Evolutionary conservation across 2,888 invertebrate genomes (phyloP), one percentile per base, ranked within the genome.

Genomic region (Ditula angustiorana): DNA sequence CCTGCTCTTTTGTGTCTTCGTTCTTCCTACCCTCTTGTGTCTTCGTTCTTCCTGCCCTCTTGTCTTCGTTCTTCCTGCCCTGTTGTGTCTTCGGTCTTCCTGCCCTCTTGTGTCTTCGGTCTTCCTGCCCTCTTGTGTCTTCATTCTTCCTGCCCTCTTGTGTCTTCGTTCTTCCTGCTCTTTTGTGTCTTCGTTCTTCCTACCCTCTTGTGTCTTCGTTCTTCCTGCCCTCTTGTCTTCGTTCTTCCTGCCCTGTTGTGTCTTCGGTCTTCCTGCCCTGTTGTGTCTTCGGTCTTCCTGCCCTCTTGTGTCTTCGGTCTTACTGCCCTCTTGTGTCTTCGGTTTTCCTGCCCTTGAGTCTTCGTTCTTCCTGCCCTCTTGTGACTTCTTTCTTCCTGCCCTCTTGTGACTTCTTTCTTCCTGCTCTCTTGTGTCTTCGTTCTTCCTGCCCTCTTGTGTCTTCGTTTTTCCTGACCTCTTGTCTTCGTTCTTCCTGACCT

Each of bases 371-470:
- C 5, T 33, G 52, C 5, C 33, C 4, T 52, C 19, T 33, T 19
- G 33, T 11, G 30, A 23, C 19, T 30, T 33, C n/a, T 2, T 57
- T 57, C 41, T 44, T 13, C 28, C 30, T n/a, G 33, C 16, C 23
- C 30, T 23, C 33, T 52, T 19, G 10, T 33, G 50, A 28, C 50
- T 50, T 50, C 26, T 2, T 50, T 50, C 50, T 50, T 50, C 28
- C 13, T 28, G 41, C 26, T 13, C 16, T 44, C 19, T 23, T n/a
- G 19, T 10, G 16, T 53, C 16, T 26, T 26, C 28, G 1, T 41
- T 41, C 23, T 56, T 56, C 44, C n/a, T n/a, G n/a, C n/a, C n/a
- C n/a, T n/a, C n/a, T n/a, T n/a, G n/a, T n/a, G n/a, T n/a, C n/a
- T n/a, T n/a, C n/a, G n/a, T n/a, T n/a, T n/a, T n/a, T n/a, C n/a